phyloP scores from a whole-genome alignment of 1,140 invertebrate species.

The Bilobella aurantiaca region DNA sequence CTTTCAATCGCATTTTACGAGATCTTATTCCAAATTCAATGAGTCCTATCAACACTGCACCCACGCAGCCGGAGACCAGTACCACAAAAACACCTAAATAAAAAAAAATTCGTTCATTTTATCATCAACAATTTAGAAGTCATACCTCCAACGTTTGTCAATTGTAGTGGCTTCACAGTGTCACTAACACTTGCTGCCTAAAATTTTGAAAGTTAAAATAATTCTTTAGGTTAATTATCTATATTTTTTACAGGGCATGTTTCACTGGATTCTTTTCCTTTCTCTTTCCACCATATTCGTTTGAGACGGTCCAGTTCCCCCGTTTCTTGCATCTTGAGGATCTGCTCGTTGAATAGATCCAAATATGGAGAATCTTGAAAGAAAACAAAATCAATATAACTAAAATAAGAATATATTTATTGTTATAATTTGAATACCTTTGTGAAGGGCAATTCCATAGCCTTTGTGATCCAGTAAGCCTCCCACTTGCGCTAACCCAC shows the following conservation, averaged over 20 bases:
- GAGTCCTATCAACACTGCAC: slow-evolving; percentile 54
- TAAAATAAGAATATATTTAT: too few relatives aligned
- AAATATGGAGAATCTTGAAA: slow-evolving; percentile 68
- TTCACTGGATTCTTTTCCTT: slow-evolving; percentile 61
- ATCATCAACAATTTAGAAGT: too few relatives aligned
- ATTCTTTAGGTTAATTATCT: not conserved
- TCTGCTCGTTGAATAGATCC: slow-evolving; percentile 73
- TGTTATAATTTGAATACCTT: slow-evolving; percentile 57
- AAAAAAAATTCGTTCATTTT: not conserved
- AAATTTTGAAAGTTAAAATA: not conserved
- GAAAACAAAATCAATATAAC: too few relatives aligned
- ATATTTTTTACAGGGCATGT: slow-evolving; percentile 54
- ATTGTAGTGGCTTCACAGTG: slow-evolving; percentile 44
- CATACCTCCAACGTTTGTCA: slow-evolving; percentile 74
- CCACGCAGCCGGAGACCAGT: slow-evolving; percentile 55
- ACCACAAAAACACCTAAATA: slow-evolving; percentile 63
- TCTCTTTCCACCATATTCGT: slow-evolving; percentile 94
- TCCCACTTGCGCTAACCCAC: slow-evolving; percentile 80
- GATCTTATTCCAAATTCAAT: slow-evolving; percentile 75
- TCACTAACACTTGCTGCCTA: slow-evolving; percentile 24
- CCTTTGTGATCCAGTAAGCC: slow-evolving; percentile 83
- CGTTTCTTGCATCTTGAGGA: slow-evolving; percentile 84
- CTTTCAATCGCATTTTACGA: slow-evolving; percentile 60
- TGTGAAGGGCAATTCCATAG: slow-evolving; percentile 82
- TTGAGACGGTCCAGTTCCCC: slow-evolving; percentile 83